Evolutionary conservation across 2,888 invertebrate genomes (phyloP), one percentile per base, ranked within the genome.

Genomic region (Acrobasis consociella): DNA sequence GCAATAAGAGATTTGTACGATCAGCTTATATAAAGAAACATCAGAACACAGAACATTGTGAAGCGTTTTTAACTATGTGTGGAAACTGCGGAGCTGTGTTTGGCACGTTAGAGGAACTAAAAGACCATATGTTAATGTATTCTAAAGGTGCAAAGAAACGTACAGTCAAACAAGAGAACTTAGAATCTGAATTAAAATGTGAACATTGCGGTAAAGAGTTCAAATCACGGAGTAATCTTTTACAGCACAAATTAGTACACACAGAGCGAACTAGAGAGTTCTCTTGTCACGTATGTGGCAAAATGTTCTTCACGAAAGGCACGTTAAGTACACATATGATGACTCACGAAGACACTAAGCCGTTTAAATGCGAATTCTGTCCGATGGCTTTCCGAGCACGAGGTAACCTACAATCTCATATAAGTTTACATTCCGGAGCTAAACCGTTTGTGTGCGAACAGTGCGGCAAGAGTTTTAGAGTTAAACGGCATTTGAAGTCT

Each of bases 301-400:
- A 92, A 74, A 91, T 90, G 90, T 92, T 92, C 68, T 92, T 85
- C 37, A 91, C 90, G 0, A 91, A 91, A 77, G 92, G 92, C 0
- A 86, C 91, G 0, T 66, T 92, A 0, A 81, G 86, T 5, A 89
- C 89, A 0, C 92, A 92, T 59, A 87, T 92, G 81, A 72, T 81
- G 61, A 89, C 85, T 0, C 92, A 92, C 49, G 90, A 91, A 49
- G 90, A 90, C 0, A 75, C 79, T 0, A 91, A 87, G 56, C 91
- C 87, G 0, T 91, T 74, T 39, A 91, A 92, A 70, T 92, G 92
- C 69, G 88, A 89, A 52, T 89, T 82, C 64, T 92, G 92, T 69
- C 83, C 89, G 0, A 71, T 91, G 78, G 81, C 89, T 0, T 92
- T 92, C 71, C 74, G 88, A n/a, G 88, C 91, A 0, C 71, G 87